Evolutionary conservation across 1,140 invertebrate genomes (phyloP), one percentile per base, ranked within the genome.

Genomic region (Drosophila kanapiae): DNA sequence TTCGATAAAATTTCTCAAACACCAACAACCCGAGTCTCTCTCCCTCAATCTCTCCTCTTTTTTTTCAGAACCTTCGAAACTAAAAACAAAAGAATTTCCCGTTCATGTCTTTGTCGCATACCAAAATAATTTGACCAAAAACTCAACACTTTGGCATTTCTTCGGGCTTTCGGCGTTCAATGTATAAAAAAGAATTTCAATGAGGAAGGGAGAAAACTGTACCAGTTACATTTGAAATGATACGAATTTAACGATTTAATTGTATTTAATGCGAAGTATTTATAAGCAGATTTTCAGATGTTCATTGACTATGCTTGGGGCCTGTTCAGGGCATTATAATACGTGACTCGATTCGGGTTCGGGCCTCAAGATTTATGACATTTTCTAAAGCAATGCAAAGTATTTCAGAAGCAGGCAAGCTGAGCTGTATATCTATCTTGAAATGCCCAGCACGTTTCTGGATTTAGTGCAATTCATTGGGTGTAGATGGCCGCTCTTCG

Each of bases 381-480:
- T 64, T 84, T 80, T 77, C 58, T 69, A 80, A 74, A 82, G 67
- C 61, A 69, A 53, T 65, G 62, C 70, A 71, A 72, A 62, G 65
- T 76, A 59, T 84, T 71, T 45, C 63, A 75, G 54, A 64, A 67
- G 64, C 70, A 59, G 64, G 33, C 4, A 14, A 23, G 51, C 51
- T n/a, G 18, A 38, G 18, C 58, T 45, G 58, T 67, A 49, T 35
- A 75, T 54, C 3, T 60, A 60, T 67, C 72, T 83, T 70, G 9
- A 48, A 67, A 90, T 84, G 53, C 75, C 29, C 2, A 13, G 31
- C 85, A 82, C 81, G 85, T 76, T 61, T 49, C 37, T 54, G 54
- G 78, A 90, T 90, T 74, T 79, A 81, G 85, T 90, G 65, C 85
- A 85, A 63, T 84, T 81, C 63, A 72, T 69, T 90, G 78, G 65